Evolutionary conservation across 2,113 vertebrate species (phyloP).

Genomic region (Leptocoma aspasia): DNA sequence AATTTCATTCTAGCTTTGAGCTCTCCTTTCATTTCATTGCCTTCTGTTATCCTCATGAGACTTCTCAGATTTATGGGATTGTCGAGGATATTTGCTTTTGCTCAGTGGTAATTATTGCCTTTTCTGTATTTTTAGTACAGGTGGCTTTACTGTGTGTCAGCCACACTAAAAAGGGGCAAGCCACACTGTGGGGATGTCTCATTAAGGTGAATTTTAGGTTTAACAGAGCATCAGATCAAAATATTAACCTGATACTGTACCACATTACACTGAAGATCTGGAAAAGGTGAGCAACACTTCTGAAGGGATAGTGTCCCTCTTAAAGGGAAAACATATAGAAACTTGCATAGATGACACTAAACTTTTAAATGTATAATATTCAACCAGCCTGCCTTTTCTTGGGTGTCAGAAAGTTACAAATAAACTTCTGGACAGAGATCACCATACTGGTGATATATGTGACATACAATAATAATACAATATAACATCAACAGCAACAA

Average conservation of each 20-base stretch:
- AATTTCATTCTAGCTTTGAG: not conserved
- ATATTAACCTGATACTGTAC: not conserved
- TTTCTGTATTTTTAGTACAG: not conserved
- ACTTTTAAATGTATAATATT: not conserved
- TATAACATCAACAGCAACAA: not conserved
- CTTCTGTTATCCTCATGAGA: not conserved
- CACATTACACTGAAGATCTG: not conserved
- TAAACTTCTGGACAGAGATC: not conserved
- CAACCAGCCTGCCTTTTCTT: not conserved
- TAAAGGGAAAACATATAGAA: not conserved
- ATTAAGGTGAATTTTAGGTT: not conserved
- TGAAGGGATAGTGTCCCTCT: not conserved
- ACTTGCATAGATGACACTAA: not conserved
- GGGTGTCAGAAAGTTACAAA: not conserved
- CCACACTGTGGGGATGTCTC: not conserved
- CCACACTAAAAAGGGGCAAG: fast-evolving
- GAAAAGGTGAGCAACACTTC: not conserved
- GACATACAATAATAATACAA: not conserved
- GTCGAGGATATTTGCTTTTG: not conserved
- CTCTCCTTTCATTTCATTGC: not conserved
- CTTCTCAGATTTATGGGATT: not conserved
- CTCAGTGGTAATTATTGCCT: not conserved
- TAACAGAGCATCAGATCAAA: not conserved
- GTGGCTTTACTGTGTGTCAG: not conserved
- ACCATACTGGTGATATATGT: not conserved